Evolutionary conservation across 2,888 invertebrate genomes (phyloP), one percentile per base, ranked within the genome.

Genomic region (Masnerella sp.): DNA sequence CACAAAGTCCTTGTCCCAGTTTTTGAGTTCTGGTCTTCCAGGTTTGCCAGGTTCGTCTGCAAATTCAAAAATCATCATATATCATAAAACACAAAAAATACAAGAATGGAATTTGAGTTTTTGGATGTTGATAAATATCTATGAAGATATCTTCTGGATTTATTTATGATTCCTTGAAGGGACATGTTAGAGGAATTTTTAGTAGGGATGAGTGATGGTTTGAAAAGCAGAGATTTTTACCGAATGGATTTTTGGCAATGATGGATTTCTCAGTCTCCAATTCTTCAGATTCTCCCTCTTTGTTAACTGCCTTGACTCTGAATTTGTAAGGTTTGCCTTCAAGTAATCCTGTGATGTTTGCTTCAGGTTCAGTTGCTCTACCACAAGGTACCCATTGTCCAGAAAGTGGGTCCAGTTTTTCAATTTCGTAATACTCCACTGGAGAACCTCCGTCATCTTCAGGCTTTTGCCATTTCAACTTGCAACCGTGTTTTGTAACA

Each of bases 261-360:
- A 98, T 97, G 7, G 97, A 92, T 82, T 95, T 95, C 75, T 97
- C 97, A 0, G 97, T 95, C 88, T 96, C 97, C 62, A 99, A 89
- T 69, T 97, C 97, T 87, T 99, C 98, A 0, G 98, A 97, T 88
- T 97, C 97, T 11, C 99, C 99, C 88, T 99, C 98, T 86, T 97
- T 96, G 88, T 99, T 99, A 54, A 99, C 97, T 14, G 99, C 98
- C 83, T 95, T 94, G 0, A 99, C 99, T 45, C 99, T 92, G 92
- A 99, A 99, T 89, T 98, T 97, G 89, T 99, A 99, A 0, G 96
- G 95, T 87, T 99, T 99, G 81, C 97, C 97, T 86, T 97, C 96
- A 80, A 95, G 94, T 42, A 98, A 89, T 0, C 96, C 96, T 5
- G 91, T 91, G 2, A 95, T 90, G 78, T 94, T 95, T 0, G 94